phyloP scores from a whole-genome alignment of 2,113 vertebrate species.

The Catharus minimus region DNA sequence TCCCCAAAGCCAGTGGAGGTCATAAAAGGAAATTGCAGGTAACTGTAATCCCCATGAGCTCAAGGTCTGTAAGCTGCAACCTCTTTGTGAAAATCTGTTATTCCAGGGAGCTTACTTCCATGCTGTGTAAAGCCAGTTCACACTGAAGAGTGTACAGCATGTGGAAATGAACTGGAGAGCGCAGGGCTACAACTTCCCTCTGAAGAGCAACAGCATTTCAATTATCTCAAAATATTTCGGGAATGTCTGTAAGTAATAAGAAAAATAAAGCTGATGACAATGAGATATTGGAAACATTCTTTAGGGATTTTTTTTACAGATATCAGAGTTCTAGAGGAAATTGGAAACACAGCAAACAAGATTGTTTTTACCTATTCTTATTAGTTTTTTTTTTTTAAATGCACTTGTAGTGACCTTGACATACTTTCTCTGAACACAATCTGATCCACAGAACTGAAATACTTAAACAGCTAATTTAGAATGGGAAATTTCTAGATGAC shows the following conservation, averaged over 20 bases:
- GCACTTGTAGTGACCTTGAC: not conserved
- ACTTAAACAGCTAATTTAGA: not conserved
- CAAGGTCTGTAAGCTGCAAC: not conserved
- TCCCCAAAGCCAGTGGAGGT: not conserved
- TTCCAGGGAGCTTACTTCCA: not conserved
- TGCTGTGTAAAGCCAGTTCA: not conserved
- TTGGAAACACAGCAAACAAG: not conserved
- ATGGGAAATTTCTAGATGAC: not conserved
- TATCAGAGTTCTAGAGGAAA: not conserved
- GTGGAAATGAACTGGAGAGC: not conserved
- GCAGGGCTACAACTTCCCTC: not conserved
- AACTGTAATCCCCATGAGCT: not conserved
- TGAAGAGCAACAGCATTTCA: not conserved
- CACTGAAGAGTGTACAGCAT: not conserved
- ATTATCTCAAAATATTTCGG: slow-evolving; percentile 1
- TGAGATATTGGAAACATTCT: not conserved
- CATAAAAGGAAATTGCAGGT: not conserved
- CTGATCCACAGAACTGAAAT: not conserved
- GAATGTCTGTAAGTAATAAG: not conserved
- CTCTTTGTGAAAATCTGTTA: not conserved
- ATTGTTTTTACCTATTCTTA: not conserved
- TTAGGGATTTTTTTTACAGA: not conserved
- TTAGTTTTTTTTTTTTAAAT: not conserved
- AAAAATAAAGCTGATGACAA: not conserved
- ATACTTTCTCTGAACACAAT: not conserved